Evolutionary conservation across 2,797 vertebrate species (phyloP), one percentile per base, ranked within the genome.

Genomic region (Martes flavigula): DNA sequence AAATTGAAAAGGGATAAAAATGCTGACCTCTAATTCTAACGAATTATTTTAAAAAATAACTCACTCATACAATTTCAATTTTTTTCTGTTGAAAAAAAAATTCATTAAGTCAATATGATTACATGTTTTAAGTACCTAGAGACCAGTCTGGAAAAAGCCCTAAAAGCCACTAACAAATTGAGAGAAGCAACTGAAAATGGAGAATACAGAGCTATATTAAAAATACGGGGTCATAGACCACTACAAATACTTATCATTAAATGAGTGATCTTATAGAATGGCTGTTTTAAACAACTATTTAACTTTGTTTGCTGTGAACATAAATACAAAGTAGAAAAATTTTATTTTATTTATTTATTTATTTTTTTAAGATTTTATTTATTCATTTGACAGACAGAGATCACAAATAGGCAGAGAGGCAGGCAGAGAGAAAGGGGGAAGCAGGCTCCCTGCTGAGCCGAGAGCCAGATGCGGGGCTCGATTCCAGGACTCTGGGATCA

Each of bases 181-280:
- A 91, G 86, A 93, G 82, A 89, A 87, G 3, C 21, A 92, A 94
- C 58, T 35, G 40, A 93, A 91, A 68, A 75, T 30, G 78, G 13
- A 43, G 0, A 77, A 78, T 54, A 35, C 35, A 70, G 2, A 79
- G 72, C 18, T 40, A 30, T 38, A 21, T 32, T 64, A 13, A 82
- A 93, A 85, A 78, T 27, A 79, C 6, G 21, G 58, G 12, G 43
- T 89, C 12, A 77, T 13, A 38, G 66, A 46, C 13, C 51, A 81
- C 66, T 77, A 72, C n/a, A 72, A 83, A n/a, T 79, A 35, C 3
- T 51, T 79, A 86, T 14, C 43, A 94, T 40, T 91, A 82, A 77
- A 66, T 38, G 48, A 91, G 4, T 12, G 51, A 81, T 54, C 7
- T 30, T 25, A 35, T 11, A 88, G 40, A 62, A 81, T 10, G 13